Base-by-base conservation (phyloP, 2,113 vertebrate genomes). In the Callorhinus ursinus region DNA sequence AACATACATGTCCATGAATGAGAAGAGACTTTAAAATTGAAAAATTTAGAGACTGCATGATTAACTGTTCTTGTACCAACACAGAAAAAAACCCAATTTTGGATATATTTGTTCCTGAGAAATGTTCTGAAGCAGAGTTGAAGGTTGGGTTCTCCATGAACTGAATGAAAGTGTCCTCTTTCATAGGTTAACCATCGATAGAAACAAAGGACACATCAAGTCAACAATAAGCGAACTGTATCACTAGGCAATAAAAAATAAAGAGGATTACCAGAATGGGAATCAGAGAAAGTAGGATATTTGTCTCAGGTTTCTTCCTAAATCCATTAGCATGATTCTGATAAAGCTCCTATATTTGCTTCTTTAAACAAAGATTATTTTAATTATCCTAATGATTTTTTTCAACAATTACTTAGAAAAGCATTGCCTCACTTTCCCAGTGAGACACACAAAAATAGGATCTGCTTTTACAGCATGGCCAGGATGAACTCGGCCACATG, bases 361-460 rank as follows among this genome's bases (percentile, higher is more conserved):
- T 92, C 96, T 90, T 96, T 97, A 96, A 98, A 84, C 90, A 97
- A 97, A 97, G 89, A 93, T 76, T 87, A 96, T 82, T 61, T 71
- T 97, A 83, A 97, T 95, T 96, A 95, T 49, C 49, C 55, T 95
- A 88, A 94, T 71, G 83, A 96, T 89, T 96, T 89, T 96, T 96
- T 96, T 94, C 46, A 93, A 33, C 31, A 59, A 84, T 90, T 91
- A 77, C 86, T 93, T 92, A 93, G 77, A 69, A 93, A 97, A 76
- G 42, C 76, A 69, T 80, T 93, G 36, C 63, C 7, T 97, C 28
- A 65, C 42, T 95, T 90, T 95, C 76, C 88, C 94, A 97, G 36
- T 74, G 83, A 95, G 57, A 57, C 63, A 95, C 92, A 90, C 69
- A 96, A 87, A 92, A 81, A 76, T 24, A 76, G 69, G 15, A n/a